Conservation (phyloP, 2,113 vertebrate genomes). For the Nipponia nippon region DNA sequence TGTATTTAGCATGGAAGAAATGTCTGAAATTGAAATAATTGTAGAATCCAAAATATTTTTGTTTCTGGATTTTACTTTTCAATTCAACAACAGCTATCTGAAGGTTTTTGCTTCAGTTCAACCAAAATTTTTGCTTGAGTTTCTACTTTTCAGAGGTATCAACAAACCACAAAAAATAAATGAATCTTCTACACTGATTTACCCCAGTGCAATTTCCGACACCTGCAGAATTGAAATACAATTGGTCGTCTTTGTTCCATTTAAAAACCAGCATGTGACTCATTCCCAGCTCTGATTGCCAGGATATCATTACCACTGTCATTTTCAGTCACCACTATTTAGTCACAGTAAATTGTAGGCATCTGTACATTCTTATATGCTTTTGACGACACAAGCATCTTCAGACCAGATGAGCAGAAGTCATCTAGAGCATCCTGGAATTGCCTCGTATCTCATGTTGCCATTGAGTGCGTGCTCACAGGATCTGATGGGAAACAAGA, state of each 20-base stretch:
- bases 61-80: background rate
- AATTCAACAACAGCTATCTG: background rate
- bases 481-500: background rate
- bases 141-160: background rate
- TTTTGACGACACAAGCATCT: background rate
- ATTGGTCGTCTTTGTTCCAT: background rate
- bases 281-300: slow-evolving; percentile 24
- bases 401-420: background rate
- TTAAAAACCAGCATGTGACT: slow-evolving; percentile 20
- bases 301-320: slow-evolving; percentile 24
- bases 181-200: background rate
- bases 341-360: background rate
- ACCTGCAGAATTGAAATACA: background rate
- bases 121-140: background rate
- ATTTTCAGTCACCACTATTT: background rate
- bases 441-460: background rate
- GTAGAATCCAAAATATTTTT: background rate
- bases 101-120: background rate
- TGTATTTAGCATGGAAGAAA: background rate
- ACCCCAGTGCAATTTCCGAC: background rate
- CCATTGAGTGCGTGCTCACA: background rate
- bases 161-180: background rate
- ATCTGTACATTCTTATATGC: background rate
- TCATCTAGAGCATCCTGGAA: background rate
- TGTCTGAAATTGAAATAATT: background rate